Evolutionary conservation across 2,113 vertebrate species (phyloP), one percentile per base, ranked within the genome.

Genomic region (Zosterops borbonicus): DNA sequence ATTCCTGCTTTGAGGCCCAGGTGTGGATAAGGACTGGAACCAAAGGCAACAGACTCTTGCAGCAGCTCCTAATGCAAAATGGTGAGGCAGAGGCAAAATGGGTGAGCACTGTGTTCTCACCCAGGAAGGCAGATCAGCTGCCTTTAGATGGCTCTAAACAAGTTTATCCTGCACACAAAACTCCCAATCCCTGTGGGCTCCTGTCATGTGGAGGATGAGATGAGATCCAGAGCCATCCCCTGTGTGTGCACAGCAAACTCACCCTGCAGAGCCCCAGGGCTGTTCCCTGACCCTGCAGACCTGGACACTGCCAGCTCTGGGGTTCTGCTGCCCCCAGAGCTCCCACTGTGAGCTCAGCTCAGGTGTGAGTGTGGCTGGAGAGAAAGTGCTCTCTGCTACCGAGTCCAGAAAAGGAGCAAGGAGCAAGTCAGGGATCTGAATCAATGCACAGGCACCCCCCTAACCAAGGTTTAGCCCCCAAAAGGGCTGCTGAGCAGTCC

Each of bases 11-110:
- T 70, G 62, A 73, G 58, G 35, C 41, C 31, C 53, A 31, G 83
- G 16, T 0, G 1, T n/a, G 56, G 56, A 2, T 19, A 25, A 70
- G 18, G 42, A 27, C 33, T 23, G 52, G 42, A 18, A 39, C 2
- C 6, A 12, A 69, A 64, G 9, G 47, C 1, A 4, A 39, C 24
- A 52, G 62, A 58, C 16, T n/a, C 50, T 25, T 8, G n/a, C n/a
- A 64, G 29, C 64, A 77, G 65, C 39, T 67, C 63, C 83, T 59
- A 58, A 11, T 24, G 49, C 47, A 84, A 67, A 63, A 44, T 9
- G 35, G 35, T 13, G 44, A 75, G 58, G 47, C 49, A 80, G 68
- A 63, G 14, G 33, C 58, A 70, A 53, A 89, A 67, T 58, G 28
- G 67, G 46, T 16, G 49, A 44, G 39, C 33, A 42, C 12, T 5